These are phyloP conservation scores for Unio delphinus DNA, from an alignment of 2,888 invertebrate genomes.

Conservation along the genomic window DNA sequence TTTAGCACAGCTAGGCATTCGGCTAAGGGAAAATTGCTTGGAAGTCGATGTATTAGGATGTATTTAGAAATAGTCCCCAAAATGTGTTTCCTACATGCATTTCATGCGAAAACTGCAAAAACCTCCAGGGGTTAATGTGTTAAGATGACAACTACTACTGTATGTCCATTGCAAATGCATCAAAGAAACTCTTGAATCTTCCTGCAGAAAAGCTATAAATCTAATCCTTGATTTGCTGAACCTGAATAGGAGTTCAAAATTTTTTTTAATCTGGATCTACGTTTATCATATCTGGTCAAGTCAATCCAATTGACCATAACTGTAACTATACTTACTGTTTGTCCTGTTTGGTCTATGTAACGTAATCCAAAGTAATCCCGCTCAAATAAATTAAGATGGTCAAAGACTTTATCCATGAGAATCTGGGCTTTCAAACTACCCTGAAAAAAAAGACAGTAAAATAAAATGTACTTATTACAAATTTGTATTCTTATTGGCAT, in stretches of 20 bases:
- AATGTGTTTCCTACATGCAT: too few species aligned
- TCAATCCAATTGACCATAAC: neutral
- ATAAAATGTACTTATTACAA: neutral
- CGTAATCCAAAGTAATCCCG: conserved; percentile 98
- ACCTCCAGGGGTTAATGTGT: too few species aligned
- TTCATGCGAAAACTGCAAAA: too few species aligned
- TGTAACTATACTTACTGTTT: conserved; percentile 58
- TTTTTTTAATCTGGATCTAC: neutral
- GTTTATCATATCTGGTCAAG: neutral
- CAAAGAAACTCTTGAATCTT: too few species aligned
- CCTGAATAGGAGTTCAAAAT: neutral
- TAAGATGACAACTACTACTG: neutral
- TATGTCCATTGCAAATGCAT: too few species aligned
- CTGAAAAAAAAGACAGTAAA: conserved; percentile 74
- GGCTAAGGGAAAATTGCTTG: too few species aligned
- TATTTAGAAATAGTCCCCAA: too few species aligned
- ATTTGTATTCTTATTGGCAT: neutral
- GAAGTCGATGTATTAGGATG: too few species aligned
- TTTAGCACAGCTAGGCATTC: too few species aligned
- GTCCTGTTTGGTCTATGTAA: conserved; percentile 80
- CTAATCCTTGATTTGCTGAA: too few species aligned
- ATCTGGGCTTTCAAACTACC: conserved; percentile 92
- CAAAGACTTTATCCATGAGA: conserved; percentile 91
- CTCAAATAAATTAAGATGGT: conserved; percentile 93
- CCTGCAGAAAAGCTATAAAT: too few species aligned